Percentiles rank a stretch among this genome's conserved stretches.
These are phyloP conservation scores for Plebejus argus DNA, from an alignment of 2,888 invertebrate genomes.

Conservation along the genomic window DNA sequence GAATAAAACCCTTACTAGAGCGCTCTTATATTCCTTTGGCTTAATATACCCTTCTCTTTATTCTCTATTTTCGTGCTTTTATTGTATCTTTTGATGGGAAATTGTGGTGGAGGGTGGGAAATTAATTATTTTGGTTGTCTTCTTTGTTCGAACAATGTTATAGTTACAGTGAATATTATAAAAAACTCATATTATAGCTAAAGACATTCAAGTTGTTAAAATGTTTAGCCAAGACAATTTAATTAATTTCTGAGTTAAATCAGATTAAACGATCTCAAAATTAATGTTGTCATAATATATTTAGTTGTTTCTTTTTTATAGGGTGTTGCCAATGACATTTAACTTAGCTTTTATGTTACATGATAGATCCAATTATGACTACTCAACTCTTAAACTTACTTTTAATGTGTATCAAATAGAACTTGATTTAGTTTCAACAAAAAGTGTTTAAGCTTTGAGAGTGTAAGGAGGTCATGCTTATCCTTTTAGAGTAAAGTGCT, in stretches of 20 bases:
- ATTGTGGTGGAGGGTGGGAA: not conserved
- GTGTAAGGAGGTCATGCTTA: conserved; percentile 39
- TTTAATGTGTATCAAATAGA: conserved; percentile 28
- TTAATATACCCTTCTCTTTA: not conserved
- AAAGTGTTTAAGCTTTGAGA: conserved; percentile 36
- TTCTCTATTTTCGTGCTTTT: conserved; percentile 3
- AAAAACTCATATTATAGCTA: no score
- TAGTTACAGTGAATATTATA: no score
- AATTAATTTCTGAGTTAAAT: no score
- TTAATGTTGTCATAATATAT: no score
- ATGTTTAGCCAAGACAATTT: no score
- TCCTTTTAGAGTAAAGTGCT: conserved; percentile 46
- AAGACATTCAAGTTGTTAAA: no score
- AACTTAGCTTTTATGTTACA: no score
- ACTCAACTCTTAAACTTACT: not conserved
- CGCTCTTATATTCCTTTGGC: conserved; percentile 6
- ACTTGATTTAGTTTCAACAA: conserved; percentile 38
- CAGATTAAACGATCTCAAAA: no score
- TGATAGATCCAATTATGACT: not conserved
- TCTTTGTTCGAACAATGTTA: not conserved
- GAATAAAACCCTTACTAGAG: conserved; percentile 9
- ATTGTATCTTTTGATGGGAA: not conserved
- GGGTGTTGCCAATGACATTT: no score
- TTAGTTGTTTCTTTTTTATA: no score
- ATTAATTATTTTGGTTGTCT: not conserved